Conservation (phyloP, 2,113 vertebrate genomes). For the Tursiops truncatus region DNA sequence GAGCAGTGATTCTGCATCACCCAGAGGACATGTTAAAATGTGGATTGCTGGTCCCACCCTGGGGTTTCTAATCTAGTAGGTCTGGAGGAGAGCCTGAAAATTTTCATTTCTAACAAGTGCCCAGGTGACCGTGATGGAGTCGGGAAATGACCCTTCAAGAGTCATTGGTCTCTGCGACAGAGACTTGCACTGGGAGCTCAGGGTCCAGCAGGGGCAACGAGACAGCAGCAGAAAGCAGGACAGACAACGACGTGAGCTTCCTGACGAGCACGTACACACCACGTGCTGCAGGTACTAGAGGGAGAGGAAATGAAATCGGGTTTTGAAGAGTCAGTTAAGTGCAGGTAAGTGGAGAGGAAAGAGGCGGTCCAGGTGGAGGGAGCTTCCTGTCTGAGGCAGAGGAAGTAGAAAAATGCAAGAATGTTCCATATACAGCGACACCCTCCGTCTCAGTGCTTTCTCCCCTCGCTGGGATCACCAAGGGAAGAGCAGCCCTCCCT, state of each 20-base stretch:
- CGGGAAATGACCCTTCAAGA: accelerated
- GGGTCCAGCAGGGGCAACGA: accelerated
- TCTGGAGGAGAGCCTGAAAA: background rate
- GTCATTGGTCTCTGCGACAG: background rate
- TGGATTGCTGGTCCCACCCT: accelerated
- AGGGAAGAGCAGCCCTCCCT: background rate
- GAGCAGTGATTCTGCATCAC: background rate
- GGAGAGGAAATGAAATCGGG: background rate
- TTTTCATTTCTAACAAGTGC: background rate
- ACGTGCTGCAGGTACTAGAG: accelerated
- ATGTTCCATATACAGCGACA: too few species aligned
- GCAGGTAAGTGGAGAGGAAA: background rate
- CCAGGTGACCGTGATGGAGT: accelerated
- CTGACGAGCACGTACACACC: accelerated
- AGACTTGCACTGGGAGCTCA: background rate
- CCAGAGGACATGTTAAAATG: background rate
- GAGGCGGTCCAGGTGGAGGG: background rate
- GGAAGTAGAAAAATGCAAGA: background rate
- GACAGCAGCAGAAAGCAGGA: accelerated
- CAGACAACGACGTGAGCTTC: accelerated
- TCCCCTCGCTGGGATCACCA: background rate
- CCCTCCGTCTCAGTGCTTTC: background rate
- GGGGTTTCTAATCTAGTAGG: background rate
- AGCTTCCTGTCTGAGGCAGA: background rate
- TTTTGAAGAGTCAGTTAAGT: background rate